phyloP scores from a whole-genome alignment of 2,113 vertebrate species.

The Trochalopteron elliotii region DNA sequence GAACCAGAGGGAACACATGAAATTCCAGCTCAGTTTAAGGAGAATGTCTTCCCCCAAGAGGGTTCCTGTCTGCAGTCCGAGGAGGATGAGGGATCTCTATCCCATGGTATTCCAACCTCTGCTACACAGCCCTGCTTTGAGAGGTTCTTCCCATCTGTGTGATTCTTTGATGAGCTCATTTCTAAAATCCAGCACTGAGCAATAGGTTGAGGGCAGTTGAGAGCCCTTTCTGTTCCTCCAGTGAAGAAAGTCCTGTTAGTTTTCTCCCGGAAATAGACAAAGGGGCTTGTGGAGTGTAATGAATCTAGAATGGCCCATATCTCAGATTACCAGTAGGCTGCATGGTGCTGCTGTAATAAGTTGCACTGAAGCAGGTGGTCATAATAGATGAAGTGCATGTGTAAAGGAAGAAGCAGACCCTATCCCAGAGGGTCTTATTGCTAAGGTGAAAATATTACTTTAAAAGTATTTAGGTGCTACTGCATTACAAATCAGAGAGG shows the following conservation, averaged over 20 bases:
- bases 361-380: background rate
- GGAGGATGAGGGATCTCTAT: background rate
- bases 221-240: background rate
- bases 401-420: background rate
- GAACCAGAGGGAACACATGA: background rate
- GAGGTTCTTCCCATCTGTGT: background rate
- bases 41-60: background rate
- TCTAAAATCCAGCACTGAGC: background rate
- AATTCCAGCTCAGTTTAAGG: background rate
- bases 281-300: background rate
- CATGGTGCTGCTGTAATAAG: background rate
- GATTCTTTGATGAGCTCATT: background rate
- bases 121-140: background rate
- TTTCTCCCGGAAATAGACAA: background rate
- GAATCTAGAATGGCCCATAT: background rate
- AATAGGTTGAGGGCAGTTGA: fast-evolving
- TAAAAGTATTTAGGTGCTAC: background rate
- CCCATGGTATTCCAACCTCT: background rate
- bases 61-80: background rate
- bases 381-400: background rate
- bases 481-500: background rate
- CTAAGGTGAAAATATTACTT: background rate
- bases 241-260: background rate
- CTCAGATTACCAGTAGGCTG: background rate
- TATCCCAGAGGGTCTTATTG: background rate